phyloP scores from a whole-genome alignment of 2,113 vertebrate species.

The Saguinus midas region DNA sequence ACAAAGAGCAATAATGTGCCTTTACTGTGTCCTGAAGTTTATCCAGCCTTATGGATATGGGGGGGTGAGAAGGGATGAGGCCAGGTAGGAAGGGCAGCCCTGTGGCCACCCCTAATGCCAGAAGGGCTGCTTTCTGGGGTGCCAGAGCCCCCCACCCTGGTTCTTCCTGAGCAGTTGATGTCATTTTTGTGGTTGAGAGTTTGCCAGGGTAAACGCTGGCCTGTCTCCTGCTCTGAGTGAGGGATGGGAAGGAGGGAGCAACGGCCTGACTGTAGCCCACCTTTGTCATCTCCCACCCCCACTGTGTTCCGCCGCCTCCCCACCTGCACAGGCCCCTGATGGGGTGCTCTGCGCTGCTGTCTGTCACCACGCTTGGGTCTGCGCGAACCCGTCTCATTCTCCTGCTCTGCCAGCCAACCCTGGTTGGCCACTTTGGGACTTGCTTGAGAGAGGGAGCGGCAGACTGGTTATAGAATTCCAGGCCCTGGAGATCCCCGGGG shows the following conservation, averaged over 20 bases:
- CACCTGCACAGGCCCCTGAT: neutral
- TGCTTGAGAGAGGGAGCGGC: neutral
- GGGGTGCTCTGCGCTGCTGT: neutral
- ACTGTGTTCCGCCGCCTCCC: neutral
- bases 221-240: neutral
- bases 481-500: neutral
- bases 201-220: neutral
- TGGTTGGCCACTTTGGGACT: neutral
- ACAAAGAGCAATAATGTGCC: neutral
- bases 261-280: neutral
- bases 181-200: neutral
- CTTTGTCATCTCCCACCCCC: too few relatives aligned
- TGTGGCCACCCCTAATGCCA: neutral
- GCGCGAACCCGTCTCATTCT: neutral
- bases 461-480: neutral
- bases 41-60: neutral
- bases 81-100: neutral
- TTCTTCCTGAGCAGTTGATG: neutral
- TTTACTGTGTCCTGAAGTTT: neutral
- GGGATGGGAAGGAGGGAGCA: neutral
- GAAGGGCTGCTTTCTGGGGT: neutral
- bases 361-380: neutral
- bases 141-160: too few relatives aligned
- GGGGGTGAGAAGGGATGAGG: neutral
- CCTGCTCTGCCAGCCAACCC: neutral